These are phyloP conservation scores for Aspidapion aeneum DNA, from an alignment of 2,888 invertebrate genomes.

Conservation along the genomic window DNA sequence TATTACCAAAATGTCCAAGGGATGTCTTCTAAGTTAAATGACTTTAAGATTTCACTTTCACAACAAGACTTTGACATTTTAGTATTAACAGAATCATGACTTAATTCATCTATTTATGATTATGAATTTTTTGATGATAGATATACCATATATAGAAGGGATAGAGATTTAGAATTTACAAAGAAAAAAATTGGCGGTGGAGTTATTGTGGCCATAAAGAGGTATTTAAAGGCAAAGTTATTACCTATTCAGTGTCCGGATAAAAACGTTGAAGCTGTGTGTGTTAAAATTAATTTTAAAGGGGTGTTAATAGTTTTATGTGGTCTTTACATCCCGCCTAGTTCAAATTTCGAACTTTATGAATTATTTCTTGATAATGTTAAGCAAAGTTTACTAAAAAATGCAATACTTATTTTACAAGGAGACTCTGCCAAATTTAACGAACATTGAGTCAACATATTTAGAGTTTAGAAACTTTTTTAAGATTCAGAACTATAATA, in stretches of 20 bases:
- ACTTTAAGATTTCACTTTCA: constrained; percentile 4
- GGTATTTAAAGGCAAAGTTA: not conserved
- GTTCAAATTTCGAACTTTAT: too few species aligned
- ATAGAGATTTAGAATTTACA: constrained; percentile 3
- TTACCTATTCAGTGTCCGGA: not conserved
- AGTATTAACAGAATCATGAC: constrained; percentile 12
- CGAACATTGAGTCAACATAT: too few species aligned
- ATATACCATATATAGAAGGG: constrained; percentile 7
- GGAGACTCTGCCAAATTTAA: too few species aligned
- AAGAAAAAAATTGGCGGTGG: constrained; percentile 5
- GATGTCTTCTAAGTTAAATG: constrained; percentile 10
- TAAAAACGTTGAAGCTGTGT: not conserved
- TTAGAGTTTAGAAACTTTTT: too few species aligned
- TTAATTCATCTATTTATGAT: constrained; percentile 8
- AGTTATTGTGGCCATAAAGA: constrained; percentile 5
- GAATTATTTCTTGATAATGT: too few species aligned
- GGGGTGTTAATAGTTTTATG: not conserved
- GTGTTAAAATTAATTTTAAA: not conserved
- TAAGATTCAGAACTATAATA: too few species aligned
- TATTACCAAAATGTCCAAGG: constrained; percentile 12
- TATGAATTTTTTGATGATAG: constrained; percentile 6
- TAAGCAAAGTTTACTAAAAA: too few species aligned
- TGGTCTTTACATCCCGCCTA: too few species aligned
- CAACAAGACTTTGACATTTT: constrained; percentile 7
- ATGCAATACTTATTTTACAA: too few species aligned